These are phyloP conservation scores for Chionomys nivalis DNA, from an alignment of 2,113 vertebrate species.

Conservation along the genomic window DNA sequence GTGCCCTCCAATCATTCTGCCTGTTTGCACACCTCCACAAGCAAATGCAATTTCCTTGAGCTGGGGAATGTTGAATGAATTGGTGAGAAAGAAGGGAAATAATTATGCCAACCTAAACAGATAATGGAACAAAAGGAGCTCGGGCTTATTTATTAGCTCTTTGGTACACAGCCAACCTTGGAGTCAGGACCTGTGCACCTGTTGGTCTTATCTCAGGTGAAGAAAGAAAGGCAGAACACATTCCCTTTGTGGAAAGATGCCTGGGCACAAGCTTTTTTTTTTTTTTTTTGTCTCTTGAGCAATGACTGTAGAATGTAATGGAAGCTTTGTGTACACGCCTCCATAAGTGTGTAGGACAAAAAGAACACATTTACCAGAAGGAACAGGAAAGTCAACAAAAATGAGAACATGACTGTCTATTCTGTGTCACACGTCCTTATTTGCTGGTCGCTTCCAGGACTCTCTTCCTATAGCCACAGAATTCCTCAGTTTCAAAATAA, in stretches of 20 bases:
- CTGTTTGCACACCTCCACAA: constrained; percentile 72
- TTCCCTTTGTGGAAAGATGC: background rate
- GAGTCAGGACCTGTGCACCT: background rate
- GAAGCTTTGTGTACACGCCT: background rate
- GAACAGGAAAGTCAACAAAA: background rate
- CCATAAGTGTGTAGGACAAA: background rate
- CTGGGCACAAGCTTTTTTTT: background rate
- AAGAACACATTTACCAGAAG: constrained; percentile 7
- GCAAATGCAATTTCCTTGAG: constrained; percentile 76
- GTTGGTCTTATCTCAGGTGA: background rate
- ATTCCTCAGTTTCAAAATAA: background rate
- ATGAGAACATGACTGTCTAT: background rate
- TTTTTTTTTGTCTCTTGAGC: constrained; percentile 29
- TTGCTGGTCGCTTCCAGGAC: background rate
- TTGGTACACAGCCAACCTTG: background rate
- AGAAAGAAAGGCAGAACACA: background rate
- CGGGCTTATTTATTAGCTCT: constrained; percentile 43
- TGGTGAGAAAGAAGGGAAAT: constrained; percentile 70
- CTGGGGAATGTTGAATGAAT: constrained; percentile 65
- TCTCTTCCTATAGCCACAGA: background rate
- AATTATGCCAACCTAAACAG: constrained; percentile 66
- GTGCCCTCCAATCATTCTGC: constrained; percentile 65
- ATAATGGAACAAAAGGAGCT: constrained; percentile 60
- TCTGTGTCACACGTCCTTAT: background rate
- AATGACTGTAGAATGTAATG: background rate